Percentiles rank a stretch among this genome's conserved stretches.
These are phyloP conservation scores for Drosophila picticornis DNA, from an alignment of 2,888 invertebrate genomes.

Conservation along the genomic window DNA sequence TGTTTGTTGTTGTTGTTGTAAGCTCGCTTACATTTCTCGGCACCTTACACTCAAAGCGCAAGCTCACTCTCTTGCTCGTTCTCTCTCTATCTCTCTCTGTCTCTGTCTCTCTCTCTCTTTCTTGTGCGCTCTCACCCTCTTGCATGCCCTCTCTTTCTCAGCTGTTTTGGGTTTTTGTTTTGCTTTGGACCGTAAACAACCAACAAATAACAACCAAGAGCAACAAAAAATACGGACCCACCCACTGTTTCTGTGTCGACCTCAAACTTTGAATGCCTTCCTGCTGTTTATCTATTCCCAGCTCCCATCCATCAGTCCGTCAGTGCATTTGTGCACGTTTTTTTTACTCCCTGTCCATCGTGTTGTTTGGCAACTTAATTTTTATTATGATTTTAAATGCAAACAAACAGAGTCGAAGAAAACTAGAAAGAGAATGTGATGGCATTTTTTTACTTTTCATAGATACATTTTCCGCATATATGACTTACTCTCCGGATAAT, in stretches of 20 bases:
- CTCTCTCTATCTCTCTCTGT: slow-evolving; percentile 11
- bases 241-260: slow-evolving; percentile 9
- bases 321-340: slow-evolving; percentile 57
- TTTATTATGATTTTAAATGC: slow-evolving; percentile 72
- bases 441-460: slow-evolving; percentile 39
- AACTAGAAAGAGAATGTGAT: slow-evolving; percentile 40
- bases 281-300: slow-evolving; percentile 29
- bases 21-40: slow-evolving; percentile 43
- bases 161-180: slow-evolving; percentile 71
- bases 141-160: slow-evolving; percentile 30
- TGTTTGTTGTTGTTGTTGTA: slow-evolving; percentile 23
- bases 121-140: slow-evolving; percentile 1
- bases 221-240: background rate
- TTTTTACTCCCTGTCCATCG: background rate
- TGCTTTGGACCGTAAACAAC: slow-evolving; percentile 64
- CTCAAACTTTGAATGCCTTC: slow-evolving; percentile 1
- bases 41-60: slow-evolving; percentile 31
- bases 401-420: slow-evolving; percentile 18
- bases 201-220: background rate
- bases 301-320: slow-evolving; percentile 38
- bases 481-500: slow-evolving; percentile 21
- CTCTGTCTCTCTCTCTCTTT: slow-evolving; percentile 13
- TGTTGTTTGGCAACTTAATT: slow-evolving; percentile 66
- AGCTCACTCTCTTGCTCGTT: slow-evolving; percentile 24
- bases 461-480: slow-evolving; percentile 58